phyloP scores from a whole-genome alignment of 2,113 vertebrate species.

The Gymnarchus niloticus region DNA sequence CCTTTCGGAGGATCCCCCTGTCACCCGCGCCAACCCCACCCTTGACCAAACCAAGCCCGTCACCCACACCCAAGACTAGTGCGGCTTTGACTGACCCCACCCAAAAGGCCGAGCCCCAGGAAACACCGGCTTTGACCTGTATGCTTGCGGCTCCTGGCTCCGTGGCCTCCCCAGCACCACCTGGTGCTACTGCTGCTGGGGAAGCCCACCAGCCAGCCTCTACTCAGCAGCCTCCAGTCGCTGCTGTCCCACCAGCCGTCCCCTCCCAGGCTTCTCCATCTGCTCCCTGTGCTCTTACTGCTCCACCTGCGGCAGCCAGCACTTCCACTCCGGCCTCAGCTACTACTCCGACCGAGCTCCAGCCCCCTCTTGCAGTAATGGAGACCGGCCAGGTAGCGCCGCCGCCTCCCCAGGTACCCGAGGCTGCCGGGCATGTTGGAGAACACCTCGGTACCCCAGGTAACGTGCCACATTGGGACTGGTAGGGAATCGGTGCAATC shows the following conservation, averaged over 20 bases:
- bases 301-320: background rate
- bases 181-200: too few species aligned
- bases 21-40: slow-evolving; percentile 60
- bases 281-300: background rate
- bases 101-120: slow-evolving; percentile 62
- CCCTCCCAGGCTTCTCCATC: background rate
- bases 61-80: slow-evolving; percentile 60
- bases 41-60: slow-evolving; percentile 65
- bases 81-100: slow-evolving; percentile 64
- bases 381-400: background rate
- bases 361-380: background rate
- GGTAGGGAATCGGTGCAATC: background rate
- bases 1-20: slow-evolving; percentile 71
- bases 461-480: background rate
- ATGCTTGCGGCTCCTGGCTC: background rate
- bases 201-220: background rate
- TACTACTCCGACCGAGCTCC: background rate
- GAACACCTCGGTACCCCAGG: background rate
- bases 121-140: background rate
- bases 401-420: background rate
- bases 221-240: background rate
- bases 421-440: background rate
- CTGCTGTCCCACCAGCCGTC: background rate
- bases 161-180: background rate
- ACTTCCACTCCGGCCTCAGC: background rate